Percentiles rank a stretch among this genome's conserved stretches.
Evolutionary conservation across 2,888 invertebrate species (phyloP).

Genomic region (Synergus itoensis): DNA sequence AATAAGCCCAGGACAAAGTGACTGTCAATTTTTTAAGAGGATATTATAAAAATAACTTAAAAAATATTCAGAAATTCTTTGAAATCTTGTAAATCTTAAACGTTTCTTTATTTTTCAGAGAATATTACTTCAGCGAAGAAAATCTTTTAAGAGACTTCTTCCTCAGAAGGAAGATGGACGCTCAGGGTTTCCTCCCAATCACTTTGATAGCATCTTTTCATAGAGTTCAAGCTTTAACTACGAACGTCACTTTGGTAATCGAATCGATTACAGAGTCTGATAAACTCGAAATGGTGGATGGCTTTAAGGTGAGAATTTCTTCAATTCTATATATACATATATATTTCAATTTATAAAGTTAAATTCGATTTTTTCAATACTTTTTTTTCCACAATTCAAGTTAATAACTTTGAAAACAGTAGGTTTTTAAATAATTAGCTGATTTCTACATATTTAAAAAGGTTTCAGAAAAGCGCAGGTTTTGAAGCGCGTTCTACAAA

Average conservation of each 20-base stretch:
- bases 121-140: slow-evolving; percentile 99
- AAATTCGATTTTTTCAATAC: too few relatives aligned
- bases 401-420: too few relatives aligned
- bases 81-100: not conserved
- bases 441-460: too few relatives aligned
- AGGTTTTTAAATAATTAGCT: too few relatives aligned
- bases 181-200: slow-evolving; percentile 95
- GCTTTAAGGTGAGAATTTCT: slow-evolving; percentile 82
- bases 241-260: slow-evolving; percentile 90
- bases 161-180: slow-evolving; percentile 97
- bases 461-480: too few relatives aligned
- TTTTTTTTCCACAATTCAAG: too few relatives aligned
- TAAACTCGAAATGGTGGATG: slow-evolving; percentile 88
- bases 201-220: slow-evolving; percentile 97
- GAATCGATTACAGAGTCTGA: slow-evolving; percentile 93
- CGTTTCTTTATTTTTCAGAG: slow-evolving; percentile 82
- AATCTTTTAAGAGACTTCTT: slow-evolving; percentile 98
- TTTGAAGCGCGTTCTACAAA: too few relatives aligned
- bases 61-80: not conserved
- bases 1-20: too few relatives aligned
- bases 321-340: not conserved
- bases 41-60: not conserved
- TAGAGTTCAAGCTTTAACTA: slow-evolving; percentile 92
- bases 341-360: too few relatives aligned
- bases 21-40: too few relatives aligned